A percentile compares a stretch with the other conserved stretches of the same genome.
phyloP scores from a whole-genome alignment of 2,113 vertebrate species.

The Haliaeetus leucogaster region DNA sequence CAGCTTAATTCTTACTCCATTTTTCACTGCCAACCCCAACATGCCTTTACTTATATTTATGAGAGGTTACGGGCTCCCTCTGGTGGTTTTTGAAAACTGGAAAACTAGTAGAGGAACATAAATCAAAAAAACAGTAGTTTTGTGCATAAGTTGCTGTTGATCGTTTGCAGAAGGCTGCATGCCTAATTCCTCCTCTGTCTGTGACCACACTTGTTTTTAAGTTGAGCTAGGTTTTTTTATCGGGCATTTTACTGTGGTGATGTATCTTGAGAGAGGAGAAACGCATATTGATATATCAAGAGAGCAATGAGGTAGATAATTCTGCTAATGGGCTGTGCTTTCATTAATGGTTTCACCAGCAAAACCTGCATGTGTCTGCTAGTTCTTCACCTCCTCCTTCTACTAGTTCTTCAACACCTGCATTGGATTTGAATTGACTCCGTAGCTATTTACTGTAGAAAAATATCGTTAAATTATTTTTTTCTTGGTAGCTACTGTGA shows the following conservation, averaged over 20 bases:
- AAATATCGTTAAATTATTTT: background rate
- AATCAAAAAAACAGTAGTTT: background rate
- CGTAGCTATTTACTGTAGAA: background rate
- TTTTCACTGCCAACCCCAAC: background rate
- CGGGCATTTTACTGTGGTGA: background rate
- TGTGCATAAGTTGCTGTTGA: background rate
- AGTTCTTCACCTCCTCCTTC: background rate
- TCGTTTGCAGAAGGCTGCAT: background rate
- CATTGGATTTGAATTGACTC: background rate
- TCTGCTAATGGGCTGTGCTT: background rate
- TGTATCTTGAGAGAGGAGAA: background rate
- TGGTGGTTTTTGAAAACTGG: conserved; percentile 8
- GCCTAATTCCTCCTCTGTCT: background rate
- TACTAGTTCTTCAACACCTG: background rate
- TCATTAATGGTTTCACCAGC: background rate
- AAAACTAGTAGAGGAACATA: background rate
- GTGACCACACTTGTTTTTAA: background rate
- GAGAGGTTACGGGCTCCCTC: conserved; percentile 39
- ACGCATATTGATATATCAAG: background rate
- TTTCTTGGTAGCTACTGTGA: background rate
- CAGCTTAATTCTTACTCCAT: background rate
- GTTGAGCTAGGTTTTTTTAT: background rate
- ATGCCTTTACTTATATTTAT: background rate
- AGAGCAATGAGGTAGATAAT: background rate
- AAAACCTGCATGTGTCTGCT: background rate